Evolutionary conservation across 92 coral and sea anemone species (phyloP).

Genomic region (Porites lobata): DNA sequence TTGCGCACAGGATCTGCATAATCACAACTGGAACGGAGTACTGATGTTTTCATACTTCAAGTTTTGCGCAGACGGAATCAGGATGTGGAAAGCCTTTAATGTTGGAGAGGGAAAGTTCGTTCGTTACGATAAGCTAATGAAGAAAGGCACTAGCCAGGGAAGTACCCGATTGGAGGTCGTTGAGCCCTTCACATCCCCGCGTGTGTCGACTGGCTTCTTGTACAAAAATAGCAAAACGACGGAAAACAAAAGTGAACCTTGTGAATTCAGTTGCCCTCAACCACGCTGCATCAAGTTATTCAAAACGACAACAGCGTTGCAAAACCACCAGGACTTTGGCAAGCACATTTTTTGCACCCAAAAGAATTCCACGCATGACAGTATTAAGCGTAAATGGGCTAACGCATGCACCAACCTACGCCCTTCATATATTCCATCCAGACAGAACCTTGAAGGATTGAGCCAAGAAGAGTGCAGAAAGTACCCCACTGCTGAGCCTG

Average conservation of each 20-base stretch:
- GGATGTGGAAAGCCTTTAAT: constrained; percentile 36
- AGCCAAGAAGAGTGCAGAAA: not conserved
- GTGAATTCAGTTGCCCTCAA: constrained; percentile 39
- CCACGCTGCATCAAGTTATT: constrained; percentile 24
- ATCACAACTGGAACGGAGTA: constrained; percentile 26
- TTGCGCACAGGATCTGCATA: not conserved
- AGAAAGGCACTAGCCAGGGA: constrained; percentile 21
- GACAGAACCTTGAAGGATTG: not conserved
- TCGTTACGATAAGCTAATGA: constrained; percentile 41
- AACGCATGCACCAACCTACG: no score
- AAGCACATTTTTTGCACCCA: no score
- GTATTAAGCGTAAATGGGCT: no score
- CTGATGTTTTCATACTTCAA: constrained; percentile 29
- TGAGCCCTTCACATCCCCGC: constrained; percentile 18
- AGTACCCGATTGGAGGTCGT: not conserved
- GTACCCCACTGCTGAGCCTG: not conserved
- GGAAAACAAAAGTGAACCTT: constrained; percentile 2
- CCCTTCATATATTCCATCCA: no score
- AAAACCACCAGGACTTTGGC: not conserved
- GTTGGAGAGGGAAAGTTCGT: constrained; percentile 25
- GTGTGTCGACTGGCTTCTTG: not conserved
- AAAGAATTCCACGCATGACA: not conserved
- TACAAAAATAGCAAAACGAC: no score
- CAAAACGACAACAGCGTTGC: constrained; percentile 27
- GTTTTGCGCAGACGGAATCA: constrained; percentile 24